Conservation (phyloP, 2,888 invertebrate genomes). For the Leptarthrus brevirostris region DNA sequence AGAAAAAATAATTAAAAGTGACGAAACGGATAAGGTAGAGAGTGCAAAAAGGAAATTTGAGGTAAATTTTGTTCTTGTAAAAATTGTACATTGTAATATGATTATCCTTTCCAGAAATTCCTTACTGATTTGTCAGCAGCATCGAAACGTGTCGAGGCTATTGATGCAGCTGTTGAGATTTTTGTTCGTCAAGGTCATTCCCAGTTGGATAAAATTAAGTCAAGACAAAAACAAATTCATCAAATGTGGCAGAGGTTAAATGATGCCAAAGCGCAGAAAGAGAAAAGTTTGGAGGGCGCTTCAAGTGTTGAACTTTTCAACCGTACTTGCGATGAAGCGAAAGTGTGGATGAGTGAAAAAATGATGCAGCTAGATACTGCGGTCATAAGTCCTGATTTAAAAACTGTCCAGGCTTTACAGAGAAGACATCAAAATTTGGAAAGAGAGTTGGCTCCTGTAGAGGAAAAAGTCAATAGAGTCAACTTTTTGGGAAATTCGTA, state of each 20-base stretch:
- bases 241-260: conserved; percentile 90
- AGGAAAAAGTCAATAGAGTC: conserved; percentile 92
- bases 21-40: conserved; percentile 88
- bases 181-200: conserved; percentile 87
- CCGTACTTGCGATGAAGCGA: conserved; percentile 94
- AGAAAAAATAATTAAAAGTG: conserved; percentile 85
- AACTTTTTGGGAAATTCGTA: conserved; percentile 86
- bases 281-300: conserved; percentile 91
- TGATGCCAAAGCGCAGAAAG: conserved; percentile 87
- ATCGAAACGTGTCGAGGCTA: conserved; percentile 88
- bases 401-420: conserved; percentile 92
- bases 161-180: conserved; percentile 87
- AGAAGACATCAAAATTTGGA: conserved; percentile 93
- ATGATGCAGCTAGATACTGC: conserved; percentile 86
- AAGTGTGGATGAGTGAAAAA: conserved; percentile 98
- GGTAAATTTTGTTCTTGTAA: conserved; percentile 34
- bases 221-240: conserved; percentile 84
- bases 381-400: conserved; percentile 84
- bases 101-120: conserved; percentile 76
- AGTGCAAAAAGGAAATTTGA: conserved; percentile 95
- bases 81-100: conserved; percentile 65
- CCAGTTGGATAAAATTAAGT: conserved; percentile 82
- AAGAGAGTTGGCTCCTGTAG: conserved; percentile 91
- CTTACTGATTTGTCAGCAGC: conserved; percentile 95
- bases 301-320: conserved; percentile 93